Base-by-base conservation (phyloP, 2,797 vertebrate genomes). In the Myotis planiceps region DNA sequence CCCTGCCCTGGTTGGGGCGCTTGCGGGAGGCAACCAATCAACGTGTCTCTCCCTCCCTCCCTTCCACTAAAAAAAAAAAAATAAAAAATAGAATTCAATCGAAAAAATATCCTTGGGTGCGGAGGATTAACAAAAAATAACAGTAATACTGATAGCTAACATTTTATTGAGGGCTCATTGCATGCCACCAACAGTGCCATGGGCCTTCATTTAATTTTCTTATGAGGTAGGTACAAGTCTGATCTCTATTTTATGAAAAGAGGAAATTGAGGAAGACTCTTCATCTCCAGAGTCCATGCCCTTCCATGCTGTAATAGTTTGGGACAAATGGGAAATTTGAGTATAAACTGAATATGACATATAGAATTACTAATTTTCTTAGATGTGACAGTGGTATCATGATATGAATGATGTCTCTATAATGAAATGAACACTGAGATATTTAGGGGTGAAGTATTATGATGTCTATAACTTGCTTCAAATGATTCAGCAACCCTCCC, bases 311-410 rank as follows among this genome's bases (percentile, higher is more conserved):
- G 1, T 58, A 89, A 82, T 37, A 80, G 65, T 78, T 80, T n/a
- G 27, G 13, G 42, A 92, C 51, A 87, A 72, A 47, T 83, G 27
- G 55, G 51, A 87, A 66, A 81, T 13, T 42, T 69, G 63, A 94
- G n/a, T 58, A 51, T 72, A 7, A 92, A 68, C 5, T 37, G 76
- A 88, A 74, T 76, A 55, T 55, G 58, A 65, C 19, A 19, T 88
- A 55, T 14, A 63, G 32, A 83, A 90, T 74, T 49, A 39, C 32
- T 92, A 14, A 79, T 94, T 86, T 92, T 90, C 90, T 75, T 78
- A 65, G 53, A 65, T 81, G 45, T 71, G 68, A 49, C 68, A 79
- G 81, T 74, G 14, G 37, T 58, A 53, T 55, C 74, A 55, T 32
- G 34, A 49, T 95, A 60, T 65, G n/a, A 91, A 75, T 71, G 86